These are phyloP conservation scores for Drosophila navojoa DNA, from an alignment of 1,140 invertebrate species.

Conservation along the genomic window DNA sequence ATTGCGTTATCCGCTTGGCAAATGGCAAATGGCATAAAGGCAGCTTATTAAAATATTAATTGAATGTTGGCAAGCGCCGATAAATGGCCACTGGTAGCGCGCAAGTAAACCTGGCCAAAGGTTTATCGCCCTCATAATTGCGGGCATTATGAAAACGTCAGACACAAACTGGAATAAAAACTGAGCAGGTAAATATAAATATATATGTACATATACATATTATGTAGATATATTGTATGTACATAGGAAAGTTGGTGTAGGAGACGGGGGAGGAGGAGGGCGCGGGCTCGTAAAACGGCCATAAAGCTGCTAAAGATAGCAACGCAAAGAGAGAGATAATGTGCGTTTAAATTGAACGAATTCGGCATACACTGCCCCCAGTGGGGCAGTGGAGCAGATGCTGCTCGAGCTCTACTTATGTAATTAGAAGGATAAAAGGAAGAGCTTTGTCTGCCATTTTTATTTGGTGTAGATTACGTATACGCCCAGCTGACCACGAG, in stretches of 20 bases:
- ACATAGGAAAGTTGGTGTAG: slow-evolving; percentile 11
- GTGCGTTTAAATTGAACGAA: slow-evolving; percentile 41
- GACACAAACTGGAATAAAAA: slow-evolving; percentile 66
- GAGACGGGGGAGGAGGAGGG: slow-evolving; percentile 33
- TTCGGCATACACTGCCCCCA: slow-evolving; percentile 19
- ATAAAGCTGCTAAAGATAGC: slow-evolving; percentile 54
- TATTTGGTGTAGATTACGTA: slow-evolving; percentile 20
- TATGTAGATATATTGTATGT: neutral
- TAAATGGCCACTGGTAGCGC: slow-evolving; percentile 49
- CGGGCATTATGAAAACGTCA: slow-evolving; percentile 65
- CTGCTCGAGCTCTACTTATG: slow-evolving; percentile 8
- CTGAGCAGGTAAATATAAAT: slow-evolving; percentile 18
- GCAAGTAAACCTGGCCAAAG: slow-evolving; percentile 21
- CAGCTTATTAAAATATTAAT: slow-evolving; percentile 82
- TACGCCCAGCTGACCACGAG: slow-evolving; percentile 38
- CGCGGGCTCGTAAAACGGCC: slow-evolving; percentile 59
- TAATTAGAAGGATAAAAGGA: slow-evolving; percentile 15
- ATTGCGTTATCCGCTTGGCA: slow-evolving; percentile 72
- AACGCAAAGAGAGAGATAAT: slow-evolving; percentile 47
- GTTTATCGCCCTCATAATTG: slow-evolving; percentile 63
- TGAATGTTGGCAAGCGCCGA: slow-evolving; percentile 69
- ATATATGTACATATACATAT: neutral
- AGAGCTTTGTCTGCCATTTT: neutral
- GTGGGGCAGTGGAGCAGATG: slow-evolving; percentile 12
- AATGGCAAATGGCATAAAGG: slow-evolving; percentile 74